phyloP scores from a whole-genome alignment of 2,113 vertebrate genomes.

The Glareola pratincola region DNA sequence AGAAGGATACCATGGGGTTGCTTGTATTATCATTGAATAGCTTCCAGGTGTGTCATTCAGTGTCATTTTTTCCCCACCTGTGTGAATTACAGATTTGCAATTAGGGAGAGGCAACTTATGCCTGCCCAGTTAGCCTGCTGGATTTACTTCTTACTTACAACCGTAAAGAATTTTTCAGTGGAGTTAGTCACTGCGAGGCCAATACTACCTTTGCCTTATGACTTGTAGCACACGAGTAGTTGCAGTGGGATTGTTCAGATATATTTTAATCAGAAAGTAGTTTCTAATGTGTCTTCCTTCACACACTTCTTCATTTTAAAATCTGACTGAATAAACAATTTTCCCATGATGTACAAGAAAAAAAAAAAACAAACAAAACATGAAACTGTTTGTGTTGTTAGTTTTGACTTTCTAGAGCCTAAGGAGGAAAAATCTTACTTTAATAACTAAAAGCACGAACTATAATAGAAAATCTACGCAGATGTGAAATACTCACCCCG shows the following conservation, averaged over 20 bases:
- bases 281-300: background rate
- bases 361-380: background rate
- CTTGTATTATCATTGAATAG: background rate
- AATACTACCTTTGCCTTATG: background rate
- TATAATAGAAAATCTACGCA: background rate
- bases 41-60: background rate
- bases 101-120: background rate
- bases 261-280: background rate
- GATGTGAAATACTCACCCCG: background rate
- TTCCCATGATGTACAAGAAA: background rate
- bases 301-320: background rate
- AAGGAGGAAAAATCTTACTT: background rate
- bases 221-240: background rate
- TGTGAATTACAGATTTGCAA: background rate
- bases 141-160: background rate
- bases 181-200: background rate
- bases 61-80: background rate
- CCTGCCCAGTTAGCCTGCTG: background rate
- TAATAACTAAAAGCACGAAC: background rate
- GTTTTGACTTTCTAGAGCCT: background rate
- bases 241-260: background rate
- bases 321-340: background rate
- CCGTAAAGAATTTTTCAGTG: background rate
- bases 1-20: background rate
- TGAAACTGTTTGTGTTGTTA: background rate